Conservation (phyloP, 1,140 invertebrate genomes). For the Drosophila aff. region DNA sequence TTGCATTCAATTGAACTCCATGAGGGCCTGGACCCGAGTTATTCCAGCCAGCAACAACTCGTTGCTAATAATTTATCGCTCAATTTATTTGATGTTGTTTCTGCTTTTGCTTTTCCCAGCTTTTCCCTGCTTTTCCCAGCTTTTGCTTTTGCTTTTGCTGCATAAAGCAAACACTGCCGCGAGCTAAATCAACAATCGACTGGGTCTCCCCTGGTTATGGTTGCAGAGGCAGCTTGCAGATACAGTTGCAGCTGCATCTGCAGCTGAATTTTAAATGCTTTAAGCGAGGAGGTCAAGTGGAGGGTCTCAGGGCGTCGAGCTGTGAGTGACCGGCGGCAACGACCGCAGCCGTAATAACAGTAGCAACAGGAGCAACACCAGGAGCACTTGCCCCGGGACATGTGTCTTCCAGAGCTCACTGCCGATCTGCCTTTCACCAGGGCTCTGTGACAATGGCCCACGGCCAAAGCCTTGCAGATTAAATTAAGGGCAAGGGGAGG, state of each 20-base stretch:
- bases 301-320: neutral
- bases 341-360: constrained; percentile 22
- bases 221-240: neutral
- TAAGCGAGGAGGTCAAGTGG: constrained; percentile 31
- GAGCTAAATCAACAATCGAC: constrained; percentile 34
- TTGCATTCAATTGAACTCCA: constrained; percentile 63
- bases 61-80: constrained; percentile 62
- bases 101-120: neutral
- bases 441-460: constrained; percentile 1
- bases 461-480: constrained; percentile 2
- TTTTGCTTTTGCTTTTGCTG: neutral
- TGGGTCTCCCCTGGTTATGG: constrained; percentile 15
- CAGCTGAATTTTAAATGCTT: constrained; percentile 28
- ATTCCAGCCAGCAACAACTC: constrained; percentile 9
- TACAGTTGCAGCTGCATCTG: neutral
- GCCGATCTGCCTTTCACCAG: constrained; percentile 7
- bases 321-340: constrained; percentile 22
- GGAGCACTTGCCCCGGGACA: constrained; percentile 2
- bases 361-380: neutral
- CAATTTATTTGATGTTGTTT: constrained; percentile 36
- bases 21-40: constrained; percentile 4
- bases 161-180: constrained; percentile 31
- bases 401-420: constrained; percentile 1
- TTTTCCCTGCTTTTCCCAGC: neutral
- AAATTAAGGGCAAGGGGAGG: neutral